phyloP scores from a whole-genome alignment of 64 coral and sea anemone species.

The Dendrophyllia cribrosa region DNA sequence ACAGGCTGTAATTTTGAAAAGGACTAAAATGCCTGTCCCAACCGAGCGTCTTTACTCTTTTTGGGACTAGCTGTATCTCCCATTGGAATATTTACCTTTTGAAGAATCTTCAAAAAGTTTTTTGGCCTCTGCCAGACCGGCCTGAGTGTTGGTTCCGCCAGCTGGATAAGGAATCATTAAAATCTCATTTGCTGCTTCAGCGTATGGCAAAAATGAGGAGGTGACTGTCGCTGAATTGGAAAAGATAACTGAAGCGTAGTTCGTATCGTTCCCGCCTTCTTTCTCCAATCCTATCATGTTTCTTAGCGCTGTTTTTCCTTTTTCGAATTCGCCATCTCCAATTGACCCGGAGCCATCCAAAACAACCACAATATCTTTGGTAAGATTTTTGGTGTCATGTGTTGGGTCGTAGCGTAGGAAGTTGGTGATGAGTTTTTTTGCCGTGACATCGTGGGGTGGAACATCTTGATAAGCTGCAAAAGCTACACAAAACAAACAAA shows the following conservation, averaged over 20 bases:
- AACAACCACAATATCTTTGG: constrained; percentile 45
- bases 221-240: not conserved
- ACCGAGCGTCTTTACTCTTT: no score
- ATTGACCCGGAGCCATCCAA: constrained; percentile 53
- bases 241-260: constrained; percentile 38
- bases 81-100: no score
- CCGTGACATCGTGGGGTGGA: constrained; percentile 8
- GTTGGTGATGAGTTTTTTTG: not conserved
- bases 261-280: not conserved
- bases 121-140: constrained; percentile 9
- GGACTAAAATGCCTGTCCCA: no score
- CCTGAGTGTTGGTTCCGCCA: constrained; percentile 59
- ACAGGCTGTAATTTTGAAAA: no score
- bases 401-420: not conserved
- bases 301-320: constrained; percentile 8
- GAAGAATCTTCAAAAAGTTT: constrained; percentile 45
- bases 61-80: no score
- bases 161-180: constrained; percentile 3
- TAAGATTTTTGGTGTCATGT: no score
- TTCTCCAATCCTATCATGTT: not conserved
- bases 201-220: constrained; percentile 22
- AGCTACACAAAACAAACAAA: no score
- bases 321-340: not conserved
- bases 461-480: constrained; percentile 23
- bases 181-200: constrained; percentile 17